phyloP scores from a whole-genome alignment of 30 jellyfish, hydroid and myxozoan genomes.

The Euphysa ruthae region DNA sequence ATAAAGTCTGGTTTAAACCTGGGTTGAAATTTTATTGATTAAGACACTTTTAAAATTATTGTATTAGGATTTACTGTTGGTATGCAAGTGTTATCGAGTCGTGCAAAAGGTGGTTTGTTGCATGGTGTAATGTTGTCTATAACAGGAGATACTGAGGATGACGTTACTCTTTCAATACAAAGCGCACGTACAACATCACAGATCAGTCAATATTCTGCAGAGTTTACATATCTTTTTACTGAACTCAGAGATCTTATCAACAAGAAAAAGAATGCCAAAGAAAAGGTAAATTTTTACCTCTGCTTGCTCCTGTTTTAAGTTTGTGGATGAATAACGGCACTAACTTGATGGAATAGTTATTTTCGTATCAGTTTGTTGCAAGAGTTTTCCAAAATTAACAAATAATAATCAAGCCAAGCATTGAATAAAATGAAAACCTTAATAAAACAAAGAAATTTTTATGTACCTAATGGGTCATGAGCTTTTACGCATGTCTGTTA shows the following conservation, averaged over 20 bases:
- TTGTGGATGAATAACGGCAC: background rate
- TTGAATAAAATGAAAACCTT: no score
- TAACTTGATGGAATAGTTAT: background rate
- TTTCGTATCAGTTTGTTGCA: background rate
- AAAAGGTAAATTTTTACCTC: conserved; percentile 11
- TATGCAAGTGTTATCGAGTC: conserved; percentile 71
- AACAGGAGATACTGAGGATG: conserved; percentile 85
- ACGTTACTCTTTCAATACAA: conserved; percentile 67
- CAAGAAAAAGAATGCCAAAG: conserved; percentile 49
- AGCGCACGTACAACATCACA: conserved; percentile 72
- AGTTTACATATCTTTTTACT: conserved; percentile 70
- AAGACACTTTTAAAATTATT: background rate
- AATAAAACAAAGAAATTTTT: no score
- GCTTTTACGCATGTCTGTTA: no score
- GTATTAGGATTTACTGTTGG: conserved; percentile 81
- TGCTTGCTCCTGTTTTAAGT: conserved; percentile 12
- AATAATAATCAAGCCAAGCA: no score
- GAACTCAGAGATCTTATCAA: conserved; percentile 60
- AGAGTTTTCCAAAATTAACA: no score
- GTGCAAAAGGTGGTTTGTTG: conserved; percentile 62
- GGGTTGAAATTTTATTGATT: background rate
- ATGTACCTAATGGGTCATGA: no score
- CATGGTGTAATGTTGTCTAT: conserved; percentile 77
- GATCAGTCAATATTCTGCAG: conserved; percentile 84
- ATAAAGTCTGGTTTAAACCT: no score